Percentiles rank a stretch among this genome's conserved stretches.
Conservation (phyloP, 1,140 invertebrate species). For the Anastatus disparis region DNA sequence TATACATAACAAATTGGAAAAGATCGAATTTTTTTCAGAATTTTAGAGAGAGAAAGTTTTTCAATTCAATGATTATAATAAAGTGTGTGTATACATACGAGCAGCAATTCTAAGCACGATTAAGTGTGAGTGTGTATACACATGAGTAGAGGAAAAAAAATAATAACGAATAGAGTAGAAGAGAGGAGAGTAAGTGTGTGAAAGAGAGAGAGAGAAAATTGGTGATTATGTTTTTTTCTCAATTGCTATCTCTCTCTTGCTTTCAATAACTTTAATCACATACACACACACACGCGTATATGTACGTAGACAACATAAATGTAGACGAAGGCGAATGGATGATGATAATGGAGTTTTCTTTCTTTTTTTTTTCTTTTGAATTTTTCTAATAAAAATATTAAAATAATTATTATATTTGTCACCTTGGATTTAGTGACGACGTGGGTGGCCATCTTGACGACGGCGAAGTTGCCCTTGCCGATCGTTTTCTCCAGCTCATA, state of each 20-base stretch:
- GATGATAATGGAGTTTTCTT: no score
- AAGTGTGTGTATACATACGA: no score
- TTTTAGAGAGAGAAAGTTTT: no score
- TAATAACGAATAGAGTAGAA: not conserved
- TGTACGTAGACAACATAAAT: no score
- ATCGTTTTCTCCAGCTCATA: constrained; percentile 97
- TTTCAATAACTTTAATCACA: no score
- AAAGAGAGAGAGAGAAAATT: not conserved
- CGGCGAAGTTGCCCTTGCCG: constrained; percentile 98
- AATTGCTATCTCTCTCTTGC: not conserved
- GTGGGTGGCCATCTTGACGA: constrained; percentile 97
- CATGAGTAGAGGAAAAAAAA: not conserved
- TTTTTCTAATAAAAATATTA: not conserved
- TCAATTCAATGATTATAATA: no score
- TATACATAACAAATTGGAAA: no score
- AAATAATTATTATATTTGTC: constrained; percentile 53
- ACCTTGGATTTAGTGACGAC: constrained; percentile 98
- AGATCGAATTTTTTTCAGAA: no score
- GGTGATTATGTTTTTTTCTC: not conserved
- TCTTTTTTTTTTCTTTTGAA: not conserved
- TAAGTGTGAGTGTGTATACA: not conserved
- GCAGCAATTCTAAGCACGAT: no score
- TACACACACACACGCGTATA: constrained; percentile 23
- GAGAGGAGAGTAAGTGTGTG: not conserved
- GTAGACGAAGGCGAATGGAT: no score